These are phyloP conservation scores for Probaryconus sp. DNA, from an alignment of 1,140 invertebrate species.

Conservation along the genomic window DNA sequence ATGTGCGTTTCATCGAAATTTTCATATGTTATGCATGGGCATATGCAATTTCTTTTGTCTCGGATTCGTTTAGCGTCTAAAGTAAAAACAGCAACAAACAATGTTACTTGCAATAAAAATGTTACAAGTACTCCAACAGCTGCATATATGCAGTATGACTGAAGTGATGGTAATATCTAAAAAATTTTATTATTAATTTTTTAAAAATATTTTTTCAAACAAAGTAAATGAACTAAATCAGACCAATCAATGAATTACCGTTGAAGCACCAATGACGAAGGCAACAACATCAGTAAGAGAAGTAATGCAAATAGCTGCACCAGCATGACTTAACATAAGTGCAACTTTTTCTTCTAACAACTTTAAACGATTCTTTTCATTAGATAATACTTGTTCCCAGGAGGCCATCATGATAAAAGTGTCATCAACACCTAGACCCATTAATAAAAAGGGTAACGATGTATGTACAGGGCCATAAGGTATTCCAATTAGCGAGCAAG, in stretches of 20 bases:
- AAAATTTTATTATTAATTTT: conserved; percentile 9
- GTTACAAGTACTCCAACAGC: conserved; percentile 85
- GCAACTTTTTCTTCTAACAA: conserved; percentile 82
- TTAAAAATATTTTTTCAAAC: background rate
- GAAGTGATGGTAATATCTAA: conserved; percentile 85
- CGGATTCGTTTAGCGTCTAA: conserved; percentile 84
- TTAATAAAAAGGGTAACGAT: conserved; percentile 88
- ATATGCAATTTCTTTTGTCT: conserved; percentile 81
- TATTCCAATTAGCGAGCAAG: conserved; percentile 86
- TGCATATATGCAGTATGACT: conserved; percentile 87
- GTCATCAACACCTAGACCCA: conserved; percentile 89
- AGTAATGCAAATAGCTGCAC: conserved; percentile 89
- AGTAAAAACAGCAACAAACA: conserved; percentile 87
- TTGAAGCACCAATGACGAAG: conserved; percentile 85
- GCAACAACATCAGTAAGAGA: conserved; percentile 90
- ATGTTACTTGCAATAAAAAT: conserved; percentile 86
- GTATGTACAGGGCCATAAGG: conserved; percentile 90
- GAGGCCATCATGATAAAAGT: conserved; percentile 90
- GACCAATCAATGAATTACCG: conserved; percentile 73
- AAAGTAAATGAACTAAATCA: background rate
- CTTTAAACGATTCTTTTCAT: conserved; percentile 76
- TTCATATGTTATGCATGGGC: conserved; percentile 84
- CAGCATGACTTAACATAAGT: conserved; percentile 86
- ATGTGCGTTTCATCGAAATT: conserved; percentile 73
- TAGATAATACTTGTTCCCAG: conserved; percentile 80